A percentile compares a stretch with the other conserved stretches of the same genome.
These are phyloP conservation scores for Pogona vitticeps DNA, from an alignment of 2,113 vertebrate genomes.

Conservation along the genomic window DNA sequence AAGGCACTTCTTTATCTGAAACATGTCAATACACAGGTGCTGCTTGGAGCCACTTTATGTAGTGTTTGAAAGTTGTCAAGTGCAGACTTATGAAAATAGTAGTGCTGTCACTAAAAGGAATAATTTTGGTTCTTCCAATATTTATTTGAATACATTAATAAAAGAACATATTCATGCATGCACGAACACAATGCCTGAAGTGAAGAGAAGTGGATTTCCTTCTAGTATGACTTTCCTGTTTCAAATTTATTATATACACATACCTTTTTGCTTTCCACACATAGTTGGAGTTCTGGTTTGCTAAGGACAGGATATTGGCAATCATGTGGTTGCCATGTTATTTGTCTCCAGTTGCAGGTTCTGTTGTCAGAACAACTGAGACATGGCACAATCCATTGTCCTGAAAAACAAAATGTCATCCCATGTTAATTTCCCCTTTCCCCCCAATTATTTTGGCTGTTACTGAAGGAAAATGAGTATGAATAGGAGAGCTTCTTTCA, in stretches of 20 bases:
- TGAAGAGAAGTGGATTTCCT: not conserved
- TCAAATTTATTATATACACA: conserved; percentile 69
- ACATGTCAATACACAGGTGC: not conserved
- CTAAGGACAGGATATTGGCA: conserved; percentile 80
- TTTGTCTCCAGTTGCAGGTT: conserved; percentile 95
- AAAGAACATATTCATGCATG: not conserved
- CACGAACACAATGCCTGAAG: not conserved
- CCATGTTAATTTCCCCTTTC: not conserved
- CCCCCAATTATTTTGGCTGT: too few relatives aligned
- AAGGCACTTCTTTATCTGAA: conserved; percentile 2
- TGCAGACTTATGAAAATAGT: not conserved
- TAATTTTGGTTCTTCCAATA: not conserved
- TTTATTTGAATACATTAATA: conserved; percentile 15
- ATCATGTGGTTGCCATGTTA: conserved; percentile 87
- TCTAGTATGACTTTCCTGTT: not conserved
- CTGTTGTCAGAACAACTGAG: conserved; percentile 95
- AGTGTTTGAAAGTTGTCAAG: not conserved
- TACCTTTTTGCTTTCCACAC: conserved; percentile 88
- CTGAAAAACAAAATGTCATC: conserved; percentile 71
- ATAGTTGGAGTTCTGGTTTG: conserved; percentile 83
- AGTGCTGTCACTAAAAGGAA: not conserved
- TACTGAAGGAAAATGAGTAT: not conserved
- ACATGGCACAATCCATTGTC: conserved; percentile 94
- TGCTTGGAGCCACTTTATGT: not conserved
- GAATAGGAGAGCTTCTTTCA: not conserved